These are phyloP conservation scores for Ceratoteleas bidentatus DNA, from an alignment of 1,140 invertebrate genomes.

Conservation along the genomic window DNA sequence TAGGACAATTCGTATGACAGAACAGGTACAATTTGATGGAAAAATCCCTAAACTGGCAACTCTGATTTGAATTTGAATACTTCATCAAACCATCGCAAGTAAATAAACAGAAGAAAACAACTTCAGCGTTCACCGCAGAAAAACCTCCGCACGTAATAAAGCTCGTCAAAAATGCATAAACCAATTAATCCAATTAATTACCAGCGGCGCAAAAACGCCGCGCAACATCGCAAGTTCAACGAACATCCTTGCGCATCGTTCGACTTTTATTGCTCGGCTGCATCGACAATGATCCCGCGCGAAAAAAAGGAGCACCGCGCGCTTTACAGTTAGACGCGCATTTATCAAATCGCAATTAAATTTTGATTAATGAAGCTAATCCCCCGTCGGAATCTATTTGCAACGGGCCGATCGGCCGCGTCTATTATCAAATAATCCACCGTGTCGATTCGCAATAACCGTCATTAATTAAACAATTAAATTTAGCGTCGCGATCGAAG, in stretches of 20 bases:
- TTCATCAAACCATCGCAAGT: too few relatives aligned
- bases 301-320: conserved; percentile 16
- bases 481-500: too few relatives aligned
- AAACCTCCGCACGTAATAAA: too few relatives aligned
- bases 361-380: conserved; percentile 55
- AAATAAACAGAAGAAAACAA: too few relatives aligned
- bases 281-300: conserved; percentile 25
- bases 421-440: conserved; percentile 5
- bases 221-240: conserved; percentile 27
- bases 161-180: too few relatives aligned
- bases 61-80: too few relatives aligned
- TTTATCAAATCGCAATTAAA: conserved; percentile 51
- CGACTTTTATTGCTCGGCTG: conserved; percentile 26
- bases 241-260: conserved; percentile 29
- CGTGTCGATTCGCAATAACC: conserved; percentile 12
- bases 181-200: too few relatives aligned
- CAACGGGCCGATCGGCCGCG: background rate
- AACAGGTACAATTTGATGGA: too few relatives aligned
- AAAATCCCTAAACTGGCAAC: too few relatives aligned
- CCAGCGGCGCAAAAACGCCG: background rate
- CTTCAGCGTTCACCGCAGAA: too few relatives aligned
- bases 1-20: too few relatives aligned
- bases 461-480: conserved; percentile 31
- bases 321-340: conserved; percentile 37
- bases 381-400: conserved; percentile 30